A percentile compares a stretch with the other conserved stretches of the same genome.
Conservation (phyloP, 1,140 invertebrate species). For the Drosophila chauvacae region DNA sequence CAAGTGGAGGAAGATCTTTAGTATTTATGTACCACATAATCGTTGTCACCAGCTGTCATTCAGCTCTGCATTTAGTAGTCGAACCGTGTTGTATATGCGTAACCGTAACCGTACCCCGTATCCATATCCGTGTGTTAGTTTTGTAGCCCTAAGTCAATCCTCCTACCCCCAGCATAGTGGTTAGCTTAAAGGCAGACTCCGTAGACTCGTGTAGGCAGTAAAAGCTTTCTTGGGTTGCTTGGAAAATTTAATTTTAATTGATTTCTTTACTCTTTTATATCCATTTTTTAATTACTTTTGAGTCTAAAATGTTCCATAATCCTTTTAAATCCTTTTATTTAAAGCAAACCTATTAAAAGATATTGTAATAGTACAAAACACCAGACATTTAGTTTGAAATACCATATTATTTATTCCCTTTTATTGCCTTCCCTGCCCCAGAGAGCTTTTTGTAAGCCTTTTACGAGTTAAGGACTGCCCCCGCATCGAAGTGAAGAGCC, state of each 20-base stretch:
- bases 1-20: conserved; percentile 17
- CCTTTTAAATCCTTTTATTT: not conserved
- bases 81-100: conserved; percentile 51
- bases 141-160: conserved; percentile 58
- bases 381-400: not conserved
- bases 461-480: conserved; percentile 51
- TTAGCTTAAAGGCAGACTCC: conserved; percentile 58
- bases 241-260: not conserved
- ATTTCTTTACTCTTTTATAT: not conserved
- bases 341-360: not conserved
- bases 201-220: conserved; percentile 1
- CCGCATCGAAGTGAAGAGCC: conserved; percentile 74
- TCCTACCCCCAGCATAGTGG: conserved; percentile 31
- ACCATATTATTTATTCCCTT: not conserved
- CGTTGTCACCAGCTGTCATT: conserved; percentile 32
- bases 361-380: not conserved
- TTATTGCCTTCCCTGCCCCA: not conserved
- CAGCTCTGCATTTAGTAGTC: conserved; percentile 67
- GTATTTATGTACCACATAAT: conserved; percentile 46
- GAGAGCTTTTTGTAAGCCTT: not conserved
- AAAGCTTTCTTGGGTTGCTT: not conserved
- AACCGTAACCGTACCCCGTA: conserved; percentile 19
- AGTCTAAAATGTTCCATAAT: no score
- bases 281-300: not conserved
- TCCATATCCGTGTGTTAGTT: conserved; percentile 58